phyloP scores from a whole-genome alignment of 2,113 vertebrate genomes.

The Ciconia maguari region DNA sequence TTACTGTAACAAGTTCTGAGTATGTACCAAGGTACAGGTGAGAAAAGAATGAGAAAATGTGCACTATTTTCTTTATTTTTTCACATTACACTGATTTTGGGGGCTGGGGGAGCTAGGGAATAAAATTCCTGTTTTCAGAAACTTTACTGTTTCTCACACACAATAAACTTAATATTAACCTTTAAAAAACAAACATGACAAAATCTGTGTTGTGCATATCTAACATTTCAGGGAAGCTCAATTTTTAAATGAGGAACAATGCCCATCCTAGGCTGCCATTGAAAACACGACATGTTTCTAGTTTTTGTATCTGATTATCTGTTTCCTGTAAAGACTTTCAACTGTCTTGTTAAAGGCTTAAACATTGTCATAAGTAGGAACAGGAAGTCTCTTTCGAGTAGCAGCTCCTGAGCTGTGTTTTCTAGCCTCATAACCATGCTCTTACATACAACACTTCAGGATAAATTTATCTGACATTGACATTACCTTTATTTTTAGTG shows the following conservation, averaged over 20 bases:
- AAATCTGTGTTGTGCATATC: neutral
- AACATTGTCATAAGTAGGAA: neutral
- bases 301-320: neutral
- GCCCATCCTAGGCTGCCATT: neutral
- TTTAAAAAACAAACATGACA: neutral
- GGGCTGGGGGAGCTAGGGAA: neutral
- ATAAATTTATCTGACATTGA: constrained; percentile 17
- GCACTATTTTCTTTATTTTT: neutral
- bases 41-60: neutral
- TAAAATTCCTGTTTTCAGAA: neutral
- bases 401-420: neutral
- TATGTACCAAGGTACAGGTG: neutral
- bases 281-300: neutral
- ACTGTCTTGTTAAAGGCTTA: neutral
- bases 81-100: neutral
- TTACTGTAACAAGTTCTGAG: neutral
- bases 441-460: neutral
- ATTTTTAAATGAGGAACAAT: neutral
- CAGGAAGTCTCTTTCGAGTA: neutral
- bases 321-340: neutral
- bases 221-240: neutral
- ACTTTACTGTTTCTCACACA: neutral
- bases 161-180: neutral
- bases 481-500: constrained; percentile 27
- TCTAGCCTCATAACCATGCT: neutral